These are phyloP conservation scores for Malachius bipustulatus DNA, from an alignment of 2,888 invertebrate species.

Conservation along the genomic window DNA sequence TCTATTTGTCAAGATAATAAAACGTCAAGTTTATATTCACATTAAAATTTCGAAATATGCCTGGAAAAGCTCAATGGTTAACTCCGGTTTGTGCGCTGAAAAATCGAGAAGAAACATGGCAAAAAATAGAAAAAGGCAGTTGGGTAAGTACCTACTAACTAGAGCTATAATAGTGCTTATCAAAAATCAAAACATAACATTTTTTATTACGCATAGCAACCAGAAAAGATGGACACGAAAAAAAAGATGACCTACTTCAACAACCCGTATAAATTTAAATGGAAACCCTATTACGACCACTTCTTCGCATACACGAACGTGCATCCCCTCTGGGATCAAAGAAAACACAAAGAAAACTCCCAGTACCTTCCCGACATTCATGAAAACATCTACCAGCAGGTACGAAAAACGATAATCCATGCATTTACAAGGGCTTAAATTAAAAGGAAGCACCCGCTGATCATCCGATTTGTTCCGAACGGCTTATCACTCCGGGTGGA, in stretches of 20 bases:
- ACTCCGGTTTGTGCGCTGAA: conserved; percentile 24
- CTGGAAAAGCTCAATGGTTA: conserved; percentile 21
- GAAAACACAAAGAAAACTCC: conserved; percentile 31
- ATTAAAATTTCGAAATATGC: too few relatives aligned
- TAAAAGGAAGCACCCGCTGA: not conserved
- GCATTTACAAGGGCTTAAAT: not conserved
- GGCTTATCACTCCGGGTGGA: too few relatives aligned
- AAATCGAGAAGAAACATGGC: conserved; percentile 22
- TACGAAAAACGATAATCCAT: conserved; percentile 16
- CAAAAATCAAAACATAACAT: not conserved
- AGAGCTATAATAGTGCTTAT: not conserved
- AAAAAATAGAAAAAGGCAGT: conserved; percentile 24
- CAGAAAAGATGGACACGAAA: conserved; percentile 21
- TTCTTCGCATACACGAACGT: conserved; percentile 33
- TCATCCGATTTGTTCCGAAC: too few relatives aligned
- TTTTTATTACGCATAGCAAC: conserved; percentile 21
- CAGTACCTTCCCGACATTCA: conserved; percentile 28
- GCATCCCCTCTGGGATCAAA: conserved; percentile 31
- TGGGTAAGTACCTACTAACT: conserved; percentile 20
- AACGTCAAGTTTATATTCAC: too few relatives aligned
- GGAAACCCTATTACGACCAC: conserved; percentile 30
- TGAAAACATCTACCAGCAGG: conserved; percentile 33
- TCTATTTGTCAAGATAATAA: too few relatives aligned
- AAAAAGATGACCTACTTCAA: conserved; percentile 32
- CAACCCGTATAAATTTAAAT: conserved; percentile 22